phyloP scores from a whole-genome alignment of 2,888 invertebrate genomes.

The Cryptocheilus praepositus region DNA sequence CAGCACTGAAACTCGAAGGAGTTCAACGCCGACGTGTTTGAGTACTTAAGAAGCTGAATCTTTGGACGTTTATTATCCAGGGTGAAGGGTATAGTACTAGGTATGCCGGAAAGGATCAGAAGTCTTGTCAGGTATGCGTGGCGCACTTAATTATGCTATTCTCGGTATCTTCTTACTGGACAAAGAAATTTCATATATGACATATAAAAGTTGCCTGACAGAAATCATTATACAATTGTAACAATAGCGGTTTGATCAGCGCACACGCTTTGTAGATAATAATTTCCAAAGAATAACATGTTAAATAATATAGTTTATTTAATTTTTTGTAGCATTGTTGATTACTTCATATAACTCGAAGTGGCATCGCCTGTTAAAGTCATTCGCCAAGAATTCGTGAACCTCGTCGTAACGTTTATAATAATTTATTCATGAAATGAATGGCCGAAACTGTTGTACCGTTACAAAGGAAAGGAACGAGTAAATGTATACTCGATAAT shows the following conservation, averaged over 20 bases:
- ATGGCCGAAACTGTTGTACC: slow-evolving; percentile 65
- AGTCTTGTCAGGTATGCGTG: slow-evolving; percentile 23
- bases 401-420: slow-evolving; percentile 43
- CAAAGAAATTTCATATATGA: no score
- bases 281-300: no score
- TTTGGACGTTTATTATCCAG: slow-evolving; percentile 50
- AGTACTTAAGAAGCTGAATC: slow-evolving; percentile 25
- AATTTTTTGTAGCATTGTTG: background rate
- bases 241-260: no score
- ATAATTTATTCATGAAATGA: slow-evolving; percentile 66
- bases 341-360: no score
- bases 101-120: slow-evolving; percentile 30
- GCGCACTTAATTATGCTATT: slow-evolving; percentile 15
- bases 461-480: slow-evolving; percentile 62
- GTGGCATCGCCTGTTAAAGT: no score
- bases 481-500: slow-evolving; percentile 58
- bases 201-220: no score
- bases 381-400: no score
- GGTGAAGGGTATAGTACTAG: slow-evolving; percentile 49
- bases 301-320: background rate
- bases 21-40: slow-evolving; percentile 11
- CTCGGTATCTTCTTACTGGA: background rate
- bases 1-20: slow-evolving; percentile 15
- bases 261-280: no score
- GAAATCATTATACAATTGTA: no score